These are phyloP conservation scores for Drosophila pandora DNA, from an alignment of 1,140 invertebrate species.

Conservation along the genomic window DNA sequence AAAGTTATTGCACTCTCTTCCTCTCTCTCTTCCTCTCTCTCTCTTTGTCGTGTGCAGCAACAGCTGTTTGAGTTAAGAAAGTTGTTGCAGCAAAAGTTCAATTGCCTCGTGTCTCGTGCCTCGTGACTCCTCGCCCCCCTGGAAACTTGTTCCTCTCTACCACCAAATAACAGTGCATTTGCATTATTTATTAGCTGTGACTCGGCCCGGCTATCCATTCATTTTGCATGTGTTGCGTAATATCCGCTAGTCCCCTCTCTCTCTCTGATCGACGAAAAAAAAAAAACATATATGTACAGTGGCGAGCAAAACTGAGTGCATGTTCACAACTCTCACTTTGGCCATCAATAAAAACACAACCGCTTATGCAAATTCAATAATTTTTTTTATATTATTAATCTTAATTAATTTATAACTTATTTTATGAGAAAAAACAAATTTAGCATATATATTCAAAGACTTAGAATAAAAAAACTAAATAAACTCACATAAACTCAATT, in stretches of 20 bases:
- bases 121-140: background rate
- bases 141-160: constrained; percentile 9
- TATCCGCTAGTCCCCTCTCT: constrained; percentile 50
- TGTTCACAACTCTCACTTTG: too few species aligned
- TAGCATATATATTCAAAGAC: too few species aligned
- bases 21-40: background rate
- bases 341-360: too few species aligned
- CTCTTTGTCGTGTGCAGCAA: constrained; percentile 39
- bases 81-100: constrained; percentile 70
- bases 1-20: constrained; percentile 72
- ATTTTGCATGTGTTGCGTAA: constrained; percentile 75
- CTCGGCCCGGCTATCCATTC: constrained; percentile 52
- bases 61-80: constrained; percentile 76
- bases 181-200: constrained; percentile 78
- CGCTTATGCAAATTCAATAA: too few species aligned
- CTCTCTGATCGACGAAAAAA: constrained; percentile 2
- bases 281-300: too few species aligned
- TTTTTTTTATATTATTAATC: too few species aligned
- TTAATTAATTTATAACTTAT: too few species aligned
- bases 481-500: too few species aligned
- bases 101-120: constrained; percentile 50
- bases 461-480: too few species aligned
- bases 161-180: constrained; percentile 53
- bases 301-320: too few species aligned
- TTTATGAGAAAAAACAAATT: too few species aligned